Evolutionary conservation across 2,113 vertebrate species (phyloP).

Genomic region (Psittacula cyanocephala): DNA sequence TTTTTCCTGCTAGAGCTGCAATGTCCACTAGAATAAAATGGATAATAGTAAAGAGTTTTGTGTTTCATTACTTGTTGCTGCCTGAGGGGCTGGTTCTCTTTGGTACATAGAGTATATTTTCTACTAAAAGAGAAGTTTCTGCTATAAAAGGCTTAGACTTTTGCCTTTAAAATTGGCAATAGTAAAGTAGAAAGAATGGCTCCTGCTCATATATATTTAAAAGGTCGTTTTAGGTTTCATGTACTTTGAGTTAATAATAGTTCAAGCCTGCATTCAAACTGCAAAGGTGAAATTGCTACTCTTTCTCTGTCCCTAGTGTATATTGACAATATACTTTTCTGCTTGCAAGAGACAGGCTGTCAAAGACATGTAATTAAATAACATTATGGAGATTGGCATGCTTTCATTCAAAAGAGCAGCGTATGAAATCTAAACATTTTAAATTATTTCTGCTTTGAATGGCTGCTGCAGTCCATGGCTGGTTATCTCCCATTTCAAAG

Average conservation of each 20-base stretch:
- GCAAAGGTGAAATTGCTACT: background rate
- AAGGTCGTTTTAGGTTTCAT: background rate
- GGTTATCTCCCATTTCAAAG: constrained; percentile 39
- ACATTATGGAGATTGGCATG: background rate
- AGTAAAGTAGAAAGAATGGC: background rate
- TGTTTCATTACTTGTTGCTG: background rate
- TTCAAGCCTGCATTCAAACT: background rate
- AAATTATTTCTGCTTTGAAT: background rate
- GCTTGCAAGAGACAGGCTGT: background rate
- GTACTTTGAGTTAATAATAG: background rate
- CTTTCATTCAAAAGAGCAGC: background rate
- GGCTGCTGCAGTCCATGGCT: background rate
- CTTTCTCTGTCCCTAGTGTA: background rate
- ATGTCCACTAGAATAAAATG: background rate
- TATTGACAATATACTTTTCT: background rate
- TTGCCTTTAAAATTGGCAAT: background rate
- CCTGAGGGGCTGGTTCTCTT: background rate
- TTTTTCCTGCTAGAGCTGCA: background rate
- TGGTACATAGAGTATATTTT: background rate
- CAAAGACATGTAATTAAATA: background rate
- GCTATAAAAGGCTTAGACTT: background rate
- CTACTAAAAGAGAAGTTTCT: background rate
- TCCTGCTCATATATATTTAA: background rate
- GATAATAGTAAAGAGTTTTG: background rate
- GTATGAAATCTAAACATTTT: background rate